phyloP scores from a whole-genome alignment of 2,113 vertebrate genomes.

The Tautogolabrus adspersus region DNA sequence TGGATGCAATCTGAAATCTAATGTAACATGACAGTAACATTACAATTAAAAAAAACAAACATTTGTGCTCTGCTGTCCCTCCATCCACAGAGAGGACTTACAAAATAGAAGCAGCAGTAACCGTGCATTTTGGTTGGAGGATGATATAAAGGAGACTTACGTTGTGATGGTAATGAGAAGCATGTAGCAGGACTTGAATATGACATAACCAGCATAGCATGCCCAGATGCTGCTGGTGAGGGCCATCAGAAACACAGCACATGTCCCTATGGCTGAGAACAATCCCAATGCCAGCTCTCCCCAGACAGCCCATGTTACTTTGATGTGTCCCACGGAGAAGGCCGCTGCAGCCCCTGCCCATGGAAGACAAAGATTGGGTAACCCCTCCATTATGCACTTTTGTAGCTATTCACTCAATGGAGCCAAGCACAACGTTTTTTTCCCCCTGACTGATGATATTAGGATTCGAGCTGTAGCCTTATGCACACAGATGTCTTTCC shows the following conservation, averaged over 20 bases:
- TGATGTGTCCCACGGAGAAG: conserved; percentile 75
- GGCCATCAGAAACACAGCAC: conserved; percentile 75
- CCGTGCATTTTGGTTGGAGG: too few species aligned
- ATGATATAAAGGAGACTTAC: conserved; percentile 38
- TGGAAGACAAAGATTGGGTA: neutral
- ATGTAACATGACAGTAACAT: too few species aligned
- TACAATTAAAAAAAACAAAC: too few species aligned
- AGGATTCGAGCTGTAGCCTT: neutral
- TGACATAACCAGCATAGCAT: conserved; percentile 75
- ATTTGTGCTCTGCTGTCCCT: too few species aligned
- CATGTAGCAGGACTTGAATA: conserved; percentile 84
- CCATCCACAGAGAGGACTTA: too few species aligned
- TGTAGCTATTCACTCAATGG: too few species aligned
- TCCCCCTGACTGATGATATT: neutral
- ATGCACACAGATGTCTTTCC: neutral
- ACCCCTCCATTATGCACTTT: neutral
- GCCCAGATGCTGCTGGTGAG: conserved; percentile 77
- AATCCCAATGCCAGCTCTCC: conserved; percentile 80
- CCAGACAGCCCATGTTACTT: conserved; percentile 78
- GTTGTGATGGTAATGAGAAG: conserved; percentile 82
- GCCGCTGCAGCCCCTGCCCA: conserved; percentile 77
- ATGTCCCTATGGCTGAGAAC: conserved; percentile 78
- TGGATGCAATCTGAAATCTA: conserved; percentile 83
- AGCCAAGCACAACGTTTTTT: neutral
- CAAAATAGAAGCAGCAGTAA: too few species aligned